A percentile compares a stretch with the other conserved stretches of the same genome.
Evolutionary conservation across 2,888 invertebrate species (phyloP).

Genomic region (Schizotus pectinicornis): DNA sequence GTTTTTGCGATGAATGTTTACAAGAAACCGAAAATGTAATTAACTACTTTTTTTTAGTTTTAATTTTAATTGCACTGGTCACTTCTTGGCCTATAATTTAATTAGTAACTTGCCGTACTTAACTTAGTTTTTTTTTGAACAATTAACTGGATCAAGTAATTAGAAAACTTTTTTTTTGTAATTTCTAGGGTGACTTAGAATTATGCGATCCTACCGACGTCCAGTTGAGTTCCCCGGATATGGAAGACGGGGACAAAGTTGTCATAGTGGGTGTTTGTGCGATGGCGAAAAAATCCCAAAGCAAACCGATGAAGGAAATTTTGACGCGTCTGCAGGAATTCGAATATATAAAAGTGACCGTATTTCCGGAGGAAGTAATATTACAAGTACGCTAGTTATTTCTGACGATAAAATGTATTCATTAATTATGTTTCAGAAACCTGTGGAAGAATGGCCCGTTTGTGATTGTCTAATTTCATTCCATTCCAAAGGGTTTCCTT

Average conservation of each 20-base stretch:
- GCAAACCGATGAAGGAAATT: constrained; percentile 99
- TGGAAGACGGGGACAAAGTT: constrained; percentile 77
- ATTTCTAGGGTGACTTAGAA: constrained; percentile 77
- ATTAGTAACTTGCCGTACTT: background rate
- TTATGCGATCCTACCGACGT: constrained; percentile 69
- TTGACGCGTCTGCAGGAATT: constrained; percentile 94
- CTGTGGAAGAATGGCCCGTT: constrained; percentile 97
- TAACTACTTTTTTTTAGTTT: background rate
- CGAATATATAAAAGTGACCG: constrained; percentile 92
- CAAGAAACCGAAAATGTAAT: constrained; percentile 44
- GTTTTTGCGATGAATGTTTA: constrained; percentile 78
- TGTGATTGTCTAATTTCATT: constrained; percentile 98
- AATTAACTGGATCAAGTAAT: background rate
- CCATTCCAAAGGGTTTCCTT: constrained; percentile 97
- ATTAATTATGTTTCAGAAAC: constrained; percentile 66
- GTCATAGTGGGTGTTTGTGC: constrained; percentile 99
- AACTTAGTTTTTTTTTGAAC: background rate
- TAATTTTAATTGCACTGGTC: background rate
- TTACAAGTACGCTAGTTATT: constrained; percentile 69
- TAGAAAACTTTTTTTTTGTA: constrained; percentile 11
- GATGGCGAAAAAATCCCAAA: constrained; percentile 99
- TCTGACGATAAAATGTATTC: too few species aligned
- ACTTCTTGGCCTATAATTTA: too few species aligned
- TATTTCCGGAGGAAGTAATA: constrained; percentile 96
- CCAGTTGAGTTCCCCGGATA: constrained; percentile 56